phyloP scores from a whole-genome alignment of 2,888 invertebrate genomes.

The Allolobophora icterica region DNA sequence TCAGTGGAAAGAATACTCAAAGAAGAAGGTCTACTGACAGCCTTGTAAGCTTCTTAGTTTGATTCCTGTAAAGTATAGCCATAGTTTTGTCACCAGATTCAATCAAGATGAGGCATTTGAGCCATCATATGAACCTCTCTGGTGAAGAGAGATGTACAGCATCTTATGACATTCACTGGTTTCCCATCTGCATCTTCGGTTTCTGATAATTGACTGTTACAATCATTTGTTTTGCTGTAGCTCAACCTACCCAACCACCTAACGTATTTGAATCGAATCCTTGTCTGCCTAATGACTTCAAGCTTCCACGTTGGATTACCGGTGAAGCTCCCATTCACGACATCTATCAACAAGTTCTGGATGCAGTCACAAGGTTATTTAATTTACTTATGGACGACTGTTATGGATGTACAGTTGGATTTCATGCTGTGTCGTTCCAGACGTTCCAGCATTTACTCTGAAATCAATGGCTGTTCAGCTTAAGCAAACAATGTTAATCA shows the following conservation, averaged over 20 bases:
- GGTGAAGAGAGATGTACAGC: too few relatives aligned
- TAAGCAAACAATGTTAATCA: neutral
- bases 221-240: neutral
- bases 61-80: too few relatives aligned
- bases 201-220: neutral
- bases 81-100: too few relatives aligned
- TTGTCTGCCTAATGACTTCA: neutral
- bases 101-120: too few relatives aligned
- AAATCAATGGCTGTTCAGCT: neutral
- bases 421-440: neutral
- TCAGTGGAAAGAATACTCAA: too few relatives aligned
- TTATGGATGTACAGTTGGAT: neutral
- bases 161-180: too few relatives aligned
- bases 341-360: slow-evolving; percentile 59
- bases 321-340: slow-evolving; percentile 55
- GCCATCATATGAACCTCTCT: too few relatives aligned
- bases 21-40: too few relatives aligned
- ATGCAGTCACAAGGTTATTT: slow-evolving; percentile 57
- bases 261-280: neutral
- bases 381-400: neutral
- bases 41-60: too few relatives aligned
- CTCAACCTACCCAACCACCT: slow-evolving; percentile 8
- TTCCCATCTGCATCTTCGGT: too few relatives aligned
- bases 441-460: neutral
- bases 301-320: slow-evolving; percentile 47